Evolutionary conservation across 2,113 vertebrate genomes (phyloP).

Genomic region (Sturnus vulgaris): DNA sequence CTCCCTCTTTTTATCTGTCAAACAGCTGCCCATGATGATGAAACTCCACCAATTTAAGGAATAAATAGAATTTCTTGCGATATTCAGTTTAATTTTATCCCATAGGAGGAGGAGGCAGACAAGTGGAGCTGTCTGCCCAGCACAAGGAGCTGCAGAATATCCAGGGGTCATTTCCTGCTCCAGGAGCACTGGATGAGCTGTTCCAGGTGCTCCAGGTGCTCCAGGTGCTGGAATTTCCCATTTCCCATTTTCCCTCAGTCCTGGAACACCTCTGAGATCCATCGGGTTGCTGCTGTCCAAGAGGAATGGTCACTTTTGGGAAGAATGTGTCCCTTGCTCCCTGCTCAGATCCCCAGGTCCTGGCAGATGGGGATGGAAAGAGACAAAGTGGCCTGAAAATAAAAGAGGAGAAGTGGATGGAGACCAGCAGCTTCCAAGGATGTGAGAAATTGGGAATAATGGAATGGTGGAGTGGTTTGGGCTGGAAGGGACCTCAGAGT

Average conservation of each 20-base stretch:
- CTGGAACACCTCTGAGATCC: neutral
- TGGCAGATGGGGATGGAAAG: neutral
- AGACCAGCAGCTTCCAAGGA: no score
- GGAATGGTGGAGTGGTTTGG: neutral
- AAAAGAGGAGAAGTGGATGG: neutral
- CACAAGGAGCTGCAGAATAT: constrained; percentile 9
- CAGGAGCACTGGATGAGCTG: neutral
- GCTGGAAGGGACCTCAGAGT: neutral
- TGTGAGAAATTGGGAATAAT: neutral
- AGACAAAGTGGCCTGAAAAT: neutral
- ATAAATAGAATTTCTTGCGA: accelerated
- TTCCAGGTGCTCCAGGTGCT: no score
- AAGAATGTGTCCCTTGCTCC: accelerated
- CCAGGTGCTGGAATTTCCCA: no score
- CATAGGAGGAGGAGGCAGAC: neutral
- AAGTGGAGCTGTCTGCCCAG: neutral
- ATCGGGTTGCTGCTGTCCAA: accelerated
- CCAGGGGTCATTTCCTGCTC: neutral
- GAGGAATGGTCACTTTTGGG: neutral
- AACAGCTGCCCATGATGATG: no score
- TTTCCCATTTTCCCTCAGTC: no score
- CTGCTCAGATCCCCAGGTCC: neutral
- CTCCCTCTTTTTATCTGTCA: no score
- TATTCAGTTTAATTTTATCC: neutral
- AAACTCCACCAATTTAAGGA: neutral